Conservation (phyloP, 2,797 vertebrate genomes). For the Centroberyx gerrardi region DNA sequence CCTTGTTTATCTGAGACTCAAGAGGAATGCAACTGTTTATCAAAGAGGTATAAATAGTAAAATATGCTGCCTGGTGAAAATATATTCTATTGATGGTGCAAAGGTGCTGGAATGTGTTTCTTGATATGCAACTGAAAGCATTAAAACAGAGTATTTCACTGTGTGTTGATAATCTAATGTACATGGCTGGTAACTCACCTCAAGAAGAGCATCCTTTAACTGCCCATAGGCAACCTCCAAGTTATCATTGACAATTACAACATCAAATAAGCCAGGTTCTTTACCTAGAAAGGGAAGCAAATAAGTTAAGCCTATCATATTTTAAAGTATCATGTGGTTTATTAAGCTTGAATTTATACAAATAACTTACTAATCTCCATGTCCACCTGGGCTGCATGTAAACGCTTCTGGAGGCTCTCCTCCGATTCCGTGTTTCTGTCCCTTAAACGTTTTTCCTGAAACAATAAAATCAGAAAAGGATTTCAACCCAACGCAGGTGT, state of each 20-base stretch:
- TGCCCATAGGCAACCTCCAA: conserved; percentile 89
- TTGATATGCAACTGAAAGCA: neutral
- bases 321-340: neutral
- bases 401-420: conserved; percentile 91
- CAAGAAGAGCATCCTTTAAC: conserved; percentile 86
- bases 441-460: conserved; percentile 92
- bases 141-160: neutral
- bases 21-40: neutral
- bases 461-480: neutral
- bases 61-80: neutral
- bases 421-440: conserved; percentile 94
- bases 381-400: conserved; percentile 87
- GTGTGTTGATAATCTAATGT: neutral
- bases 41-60: neutral
- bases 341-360: neutral
- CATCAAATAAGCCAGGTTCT: conserved; percentile 91
- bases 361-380: conserved; percentile 92
- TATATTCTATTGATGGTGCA: neutral
- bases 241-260: conserved; percentile 91
- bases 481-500: neutral
- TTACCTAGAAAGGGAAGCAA: conserved; percentile 83
- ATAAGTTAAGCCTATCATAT: neutral
- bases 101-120: neutral
- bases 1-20: neutral
- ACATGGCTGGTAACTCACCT: conserved; percentile 82